Evolutionary conservation across 23 tunicate species (phyloP).

Genomic region (Trididemnum clinides): DNA sequence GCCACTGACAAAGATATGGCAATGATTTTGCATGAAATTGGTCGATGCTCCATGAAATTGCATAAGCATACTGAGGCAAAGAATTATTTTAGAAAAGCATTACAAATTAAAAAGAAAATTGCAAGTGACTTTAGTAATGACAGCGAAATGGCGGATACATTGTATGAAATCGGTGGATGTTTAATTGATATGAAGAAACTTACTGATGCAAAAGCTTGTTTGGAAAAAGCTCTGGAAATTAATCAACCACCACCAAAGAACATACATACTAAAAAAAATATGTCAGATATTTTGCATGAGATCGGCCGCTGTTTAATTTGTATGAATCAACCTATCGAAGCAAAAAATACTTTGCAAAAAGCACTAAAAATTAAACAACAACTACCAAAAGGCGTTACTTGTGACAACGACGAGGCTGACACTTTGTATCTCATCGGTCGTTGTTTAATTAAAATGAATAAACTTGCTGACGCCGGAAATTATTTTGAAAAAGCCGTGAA

Average conservation of each 20-base stretch:
- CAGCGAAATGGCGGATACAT: too few species aligned
- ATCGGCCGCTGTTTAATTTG: neutral
- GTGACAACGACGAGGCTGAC: neutral
- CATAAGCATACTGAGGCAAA: too few species aligned
- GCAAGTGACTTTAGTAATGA: too few species aligned
- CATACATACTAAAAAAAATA: neutral
- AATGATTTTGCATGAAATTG: too few species aligned
- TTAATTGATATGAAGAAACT: neutral
- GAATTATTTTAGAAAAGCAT: too few species aligned
- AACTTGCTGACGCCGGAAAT: neutral
- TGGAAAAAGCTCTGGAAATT: neutral
- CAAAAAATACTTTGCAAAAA: neutral
- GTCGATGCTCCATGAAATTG: too few species aligned
- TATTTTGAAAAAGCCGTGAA: neutral
- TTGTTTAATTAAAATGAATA: neutral
- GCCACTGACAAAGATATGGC: too few species aligned
- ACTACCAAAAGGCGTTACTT: neutral
- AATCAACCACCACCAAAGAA: neutral
- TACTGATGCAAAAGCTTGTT: neutral
- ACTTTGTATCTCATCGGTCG: neutral
- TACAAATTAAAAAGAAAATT: too few species aligned
- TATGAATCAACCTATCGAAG: neutral
- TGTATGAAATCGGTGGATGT: neutral
- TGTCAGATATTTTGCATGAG: neutral
- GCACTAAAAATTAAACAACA: neutral